Base-by-base conservation (phyloP, 2,888 invertebrate genomes). In the Drosophila formosana region DNA sequence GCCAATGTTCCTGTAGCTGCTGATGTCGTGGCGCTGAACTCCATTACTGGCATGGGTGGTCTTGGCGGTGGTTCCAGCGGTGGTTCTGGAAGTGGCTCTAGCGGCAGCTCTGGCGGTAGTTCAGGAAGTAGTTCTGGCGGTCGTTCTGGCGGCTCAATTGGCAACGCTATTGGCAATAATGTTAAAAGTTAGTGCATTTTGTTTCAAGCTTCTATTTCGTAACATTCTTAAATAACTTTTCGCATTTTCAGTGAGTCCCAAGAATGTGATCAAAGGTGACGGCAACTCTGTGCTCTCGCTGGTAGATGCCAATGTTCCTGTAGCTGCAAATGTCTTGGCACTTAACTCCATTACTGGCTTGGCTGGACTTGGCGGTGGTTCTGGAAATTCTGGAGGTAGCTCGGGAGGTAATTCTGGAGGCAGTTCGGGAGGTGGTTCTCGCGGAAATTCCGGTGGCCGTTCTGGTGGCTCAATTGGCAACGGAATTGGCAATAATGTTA, bases 131-230 rank as follows among this genome's bases (percentile, higher is more conserved):
- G 39, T 26, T 25, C 39, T 9, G 18, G 28, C 4, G 28, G 34
- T 9, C 3, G 34, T 30, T 9, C 18, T 11, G 7, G 30, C 2
- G 13, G 41, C 2, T 32, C 49, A 4, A 18, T 55, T 6, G 72
- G 67, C n/a, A 74, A 64, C 23, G 26, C 25, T 2, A 28, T 66
- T 26, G 66, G 66, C 11, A 76, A 76, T 32, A 2, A 4, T 2
- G 9, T 72, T 2, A 9, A n/a, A 8, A 23, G 76, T 76, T 34
- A 72, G 72, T 32, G 4, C 4, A 18, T 18, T 7, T 32, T 34
- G 2, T 5, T 6, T 9, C 3, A 11, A 0, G 11, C 5, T 0
- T 9, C 11, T 2, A 3, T 37, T 4, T 49, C 5, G 9, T 7
- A 23, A 26, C 37, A n/a, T 34, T 52, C n/a, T n/a, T 39, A 23